Conservation (phyloP, 2,888 invertebrate genomes). For the Sicus ferrugineus region DNA sequence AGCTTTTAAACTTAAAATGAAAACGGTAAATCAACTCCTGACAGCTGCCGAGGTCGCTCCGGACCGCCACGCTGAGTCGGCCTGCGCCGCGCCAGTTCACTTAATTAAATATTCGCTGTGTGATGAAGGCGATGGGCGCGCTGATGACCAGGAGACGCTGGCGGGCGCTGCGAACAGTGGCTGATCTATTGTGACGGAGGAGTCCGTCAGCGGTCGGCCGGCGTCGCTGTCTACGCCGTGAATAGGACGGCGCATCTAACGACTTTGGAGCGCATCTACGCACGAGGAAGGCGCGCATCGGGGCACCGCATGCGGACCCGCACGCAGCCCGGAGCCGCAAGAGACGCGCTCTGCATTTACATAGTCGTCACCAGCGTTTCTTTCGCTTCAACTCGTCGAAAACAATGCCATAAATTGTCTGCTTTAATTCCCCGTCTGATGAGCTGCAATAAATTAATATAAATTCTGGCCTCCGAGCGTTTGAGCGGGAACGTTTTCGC, state of each 20-base stretch:
- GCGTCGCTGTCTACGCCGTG: neutral
- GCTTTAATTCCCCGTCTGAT: conserved; percentile 61
- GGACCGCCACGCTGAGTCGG: conserved; percentile 28
- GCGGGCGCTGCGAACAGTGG: neutral
- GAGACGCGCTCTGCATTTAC: conserved; percentile 44
- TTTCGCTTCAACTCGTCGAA: conserved; percentile 50
- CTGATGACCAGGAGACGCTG: neutral
- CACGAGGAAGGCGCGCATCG: too few species aligned
- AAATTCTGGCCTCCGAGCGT: conserved; percentile 56
- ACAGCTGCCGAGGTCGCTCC: conserved; percentile 33
- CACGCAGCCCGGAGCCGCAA: neutral
- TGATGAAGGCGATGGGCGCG: conserved; percentile 3
- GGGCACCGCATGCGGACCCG: too few species aligned
- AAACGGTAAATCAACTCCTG: conserved; percentile 61
- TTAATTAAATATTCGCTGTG: conserved; percentile 13
- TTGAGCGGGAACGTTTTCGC: conserved; percentile 22
- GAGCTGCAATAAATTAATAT: conserved; percentile 63
- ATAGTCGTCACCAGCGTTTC: conserved; percentile 50
- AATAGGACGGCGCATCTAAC: conserved; percentile 20
- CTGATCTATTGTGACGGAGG: conserved; percentile 7
- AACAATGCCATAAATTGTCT: conserved; percentile 62
- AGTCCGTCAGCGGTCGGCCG: neutral
- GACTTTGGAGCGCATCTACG: neutral
- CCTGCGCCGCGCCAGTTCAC: conserved; percentile 17
- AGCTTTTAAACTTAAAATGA: conserved; percentile 63